Percentiles rank a stretch among this genome's conserved stretches.
These are phyloP conservation scores for Lagorchestes hirsutus DNA, from an alignment of 2,797 vertebrate genomes.

Conservation along the genomic window DNA sequence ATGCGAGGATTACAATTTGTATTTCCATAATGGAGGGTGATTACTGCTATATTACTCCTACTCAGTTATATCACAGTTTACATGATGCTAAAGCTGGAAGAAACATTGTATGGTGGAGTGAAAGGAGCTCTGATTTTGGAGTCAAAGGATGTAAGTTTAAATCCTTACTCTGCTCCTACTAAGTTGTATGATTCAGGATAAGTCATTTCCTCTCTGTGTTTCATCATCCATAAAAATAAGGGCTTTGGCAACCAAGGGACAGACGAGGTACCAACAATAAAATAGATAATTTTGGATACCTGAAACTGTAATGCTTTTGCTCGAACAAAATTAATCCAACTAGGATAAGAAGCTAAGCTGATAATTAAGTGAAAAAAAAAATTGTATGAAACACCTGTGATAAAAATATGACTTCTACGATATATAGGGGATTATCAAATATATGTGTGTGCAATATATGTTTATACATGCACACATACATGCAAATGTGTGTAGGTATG, in stretches of 20 bases:
- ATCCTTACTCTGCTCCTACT: not conserved
- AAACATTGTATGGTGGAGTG: not conserved
- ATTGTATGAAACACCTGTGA: not conserved
- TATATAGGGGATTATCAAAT: not conserved
- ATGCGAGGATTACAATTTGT: not conserved
- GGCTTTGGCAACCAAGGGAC: not conserved
- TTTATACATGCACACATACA: not conserved
- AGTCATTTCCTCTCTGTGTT: not conserved
- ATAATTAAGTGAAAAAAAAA: not conserved
- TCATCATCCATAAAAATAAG: not conserved
- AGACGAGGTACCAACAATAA: not conserved
- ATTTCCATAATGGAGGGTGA: slow-evolving; percentile 7
- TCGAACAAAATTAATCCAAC: not conserved
- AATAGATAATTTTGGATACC: not conserved
- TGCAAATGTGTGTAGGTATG: not conserved
- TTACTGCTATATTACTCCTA: not conserved
- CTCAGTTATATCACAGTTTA: not conserved
- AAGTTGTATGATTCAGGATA: not conserved
- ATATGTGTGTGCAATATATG: no score
- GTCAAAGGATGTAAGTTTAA: not conserved
- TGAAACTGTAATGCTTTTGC: not conserved
- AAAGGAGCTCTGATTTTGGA: not conserved
- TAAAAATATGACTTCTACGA: not conserved
- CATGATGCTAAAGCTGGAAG: not conserved
- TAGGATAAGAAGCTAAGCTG: not conserved